Conservation (phyloP, 2,888 invertebrate genomes). For the Patella ulyssiponensis region DNA sequence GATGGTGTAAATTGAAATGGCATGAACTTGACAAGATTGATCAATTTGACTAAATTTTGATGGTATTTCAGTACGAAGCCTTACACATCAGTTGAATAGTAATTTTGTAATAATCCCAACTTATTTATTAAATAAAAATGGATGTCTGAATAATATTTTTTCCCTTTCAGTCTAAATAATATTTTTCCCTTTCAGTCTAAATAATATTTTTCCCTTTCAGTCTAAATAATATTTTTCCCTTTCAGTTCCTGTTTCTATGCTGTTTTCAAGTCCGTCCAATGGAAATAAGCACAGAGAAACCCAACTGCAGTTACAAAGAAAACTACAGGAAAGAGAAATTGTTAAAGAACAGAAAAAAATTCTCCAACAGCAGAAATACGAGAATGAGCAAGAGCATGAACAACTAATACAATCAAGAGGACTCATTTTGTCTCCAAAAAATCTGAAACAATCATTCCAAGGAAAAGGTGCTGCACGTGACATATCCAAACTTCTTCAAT, state of each 20-base stretch:
- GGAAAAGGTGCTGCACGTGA: conserved; percentile 29
- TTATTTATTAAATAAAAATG: too few species aligned
- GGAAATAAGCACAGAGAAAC: conserved; percentile 76
- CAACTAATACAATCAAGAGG: conserved; percentile 20
- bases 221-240: not conserved
- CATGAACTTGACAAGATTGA: too few species aligned
- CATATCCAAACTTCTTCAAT: conserved; percentile 36
- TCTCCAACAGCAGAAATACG: conserved; percentile 72
- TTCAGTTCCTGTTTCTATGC: conserved; percentile 34
- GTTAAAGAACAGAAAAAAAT: conserved; percentile 78
- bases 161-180: conserved; percentile 23
- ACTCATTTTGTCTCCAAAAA: conserved; percentile 17
- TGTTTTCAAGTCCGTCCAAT: conserved; percentile 32
- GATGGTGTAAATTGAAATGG: too few species aligned
- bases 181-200: not conserved
- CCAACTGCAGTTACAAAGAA: conserved; percentile 79
- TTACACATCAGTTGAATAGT: too few species aligned
- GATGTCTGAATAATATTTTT: not conserved
- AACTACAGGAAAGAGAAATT: conserved; percentile 79
- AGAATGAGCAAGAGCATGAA: conserved; percentile 43
- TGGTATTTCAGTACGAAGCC: too few species aligned
- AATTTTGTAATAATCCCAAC: too few species aligned
- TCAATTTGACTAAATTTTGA: too few species aligned
- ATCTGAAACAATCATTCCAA: not conserved
- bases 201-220: not conserved